phyloP scores from a whole-genome alignment of 2,797 vertebrate genomes.

The Channallabes apus region DNA sequence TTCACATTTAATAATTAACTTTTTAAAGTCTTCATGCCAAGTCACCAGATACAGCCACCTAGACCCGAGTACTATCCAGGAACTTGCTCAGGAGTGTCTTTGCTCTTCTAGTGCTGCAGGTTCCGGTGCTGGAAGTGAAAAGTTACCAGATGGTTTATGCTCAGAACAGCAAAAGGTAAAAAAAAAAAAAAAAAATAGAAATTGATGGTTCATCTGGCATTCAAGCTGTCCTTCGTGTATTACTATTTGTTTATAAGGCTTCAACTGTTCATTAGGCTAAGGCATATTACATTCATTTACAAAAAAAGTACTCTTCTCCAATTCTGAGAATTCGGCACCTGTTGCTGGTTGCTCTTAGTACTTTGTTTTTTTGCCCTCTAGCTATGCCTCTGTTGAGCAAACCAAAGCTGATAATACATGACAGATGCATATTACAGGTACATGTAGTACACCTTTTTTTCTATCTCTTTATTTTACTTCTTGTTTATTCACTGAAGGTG shows the following conservation, averaged over 20 bases:
- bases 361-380: background rate
- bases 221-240: background rate
- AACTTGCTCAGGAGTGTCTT: background rate
- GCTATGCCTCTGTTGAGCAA: background rate
- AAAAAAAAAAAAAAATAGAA: background rate
- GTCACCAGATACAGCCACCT: background rate
- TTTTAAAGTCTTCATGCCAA: background rate
- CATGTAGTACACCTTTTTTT: background rate
- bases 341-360: background rate
- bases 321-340: background rate
- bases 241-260: background rate
- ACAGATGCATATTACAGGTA: background rate
- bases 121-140: background rate
- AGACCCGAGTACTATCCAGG: background rate
- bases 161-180: background rate
- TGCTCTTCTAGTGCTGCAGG: background rate
- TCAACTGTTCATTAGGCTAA: background rate
- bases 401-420: background rate
- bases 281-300: background rate
- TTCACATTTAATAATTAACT: background rate
- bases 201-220: background rate
- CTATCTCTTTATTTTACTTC: background rate
- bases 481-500: background rate
- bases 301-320: background rate
- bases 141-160: background rate